Evolutionary conservation across 2,797 vertebrate genomes (phyloP).

Genomic region (Geotrypetes seraphini): DNA sequence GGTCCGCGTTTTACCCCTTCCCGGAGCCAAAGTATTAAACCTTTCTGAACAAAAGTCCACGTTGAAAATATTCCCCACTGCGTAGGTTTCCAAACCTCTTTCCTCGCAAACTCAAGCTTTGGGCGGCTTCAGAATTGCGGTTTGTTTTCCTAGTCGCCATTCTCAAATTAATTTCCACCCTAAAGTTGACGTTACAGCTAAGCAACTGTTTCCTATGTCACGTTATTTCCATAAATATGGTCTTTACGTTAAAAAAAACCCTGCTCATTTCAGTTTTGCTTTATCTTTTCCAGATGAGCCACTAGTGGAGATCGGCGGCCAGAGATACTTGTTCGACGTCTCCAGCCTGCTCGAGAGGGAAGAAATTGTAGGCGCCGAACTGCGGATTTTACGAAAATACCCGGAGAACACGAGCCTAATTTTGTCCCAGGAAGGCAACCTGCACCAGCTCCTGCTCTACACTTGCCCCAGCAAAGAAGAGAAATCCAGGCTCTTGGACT

Average conservation of each 20-base stretch:
- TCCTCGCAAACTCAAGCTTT: too few relatives aligned
- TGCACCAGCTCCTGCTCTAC: constrained; percentile 47
- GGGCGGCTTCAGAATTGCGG: too few relatives aligned
- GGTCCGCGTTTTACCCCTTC: too few relatives aligned
- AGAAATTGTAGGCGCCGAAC: constrained; percentile 60
- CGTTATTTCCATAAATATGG: too few relatives aligned
- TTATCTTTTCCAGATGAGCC: constrained; percentile 35
- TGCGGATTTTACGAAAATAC: constrained; percentile 52
- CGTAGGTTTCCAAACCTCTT: too few relatives aligned
- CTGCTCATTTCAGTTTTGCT: neutral
- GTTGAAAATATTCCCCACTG: too few relatives aligned
- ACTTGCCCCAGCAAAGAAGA: constrained; percentile 23
- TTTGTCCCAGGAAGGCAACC: constrained; percentile 32
- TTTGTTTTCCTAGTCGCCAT: too few relatives aligned
- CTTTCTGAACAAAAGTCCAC: too few relatives aligned
- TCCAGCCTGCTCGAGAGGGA: constrained; percentile 54
- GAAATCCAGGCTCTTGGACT: constrained; percentile 40
- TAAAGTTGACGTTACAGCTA: too few relatives aligned
- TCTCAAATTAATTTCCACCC: too few relatives aligned
- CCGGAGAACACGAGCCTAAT: constrained; percentile 26
- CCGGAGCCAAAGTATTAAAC: too few relatives aligned
- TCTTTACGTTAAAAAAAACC: neutral
- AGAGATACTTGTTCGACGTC: constrained; percentile 67
- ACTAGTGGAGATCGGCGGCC: constrained; percentile 12
- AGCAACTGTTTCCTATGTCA: neutral